Evolutionary conservation across 2,797 vertebrate genomes (phyloP).

Genomic region (Oreortyx pictus): DNA sequence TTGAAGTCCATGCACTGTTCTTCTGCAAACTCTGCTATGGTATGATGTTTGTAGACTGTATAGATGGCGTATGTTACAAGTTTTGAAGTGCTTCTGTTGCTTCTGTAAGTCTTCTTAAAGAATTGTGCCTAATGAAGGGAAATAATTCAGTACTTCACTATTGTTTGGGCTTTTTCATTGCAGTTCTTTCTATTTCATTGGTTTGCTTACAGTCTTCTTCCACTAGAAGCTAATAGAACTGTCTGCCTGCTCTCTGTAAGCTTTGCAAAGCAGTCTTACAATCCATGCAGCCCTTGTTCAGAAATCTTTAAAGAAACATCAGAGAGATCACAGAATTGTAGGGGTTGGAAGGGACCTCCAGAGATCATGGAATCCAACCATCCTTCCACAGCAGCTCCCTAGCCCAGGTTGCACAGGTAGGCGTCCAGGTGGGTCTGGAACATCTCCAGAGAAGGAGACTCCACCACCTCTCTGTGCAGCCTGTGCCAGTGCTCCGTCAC

Average conservation of each 20-base stretch:
- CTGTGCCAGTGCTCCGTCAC: too few relatives aligned
- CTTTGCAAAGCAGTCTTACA: background rate
- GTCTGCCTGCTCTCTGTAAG: background rate
- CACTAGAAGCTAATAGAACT: background rate
- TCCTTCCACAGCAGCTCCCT: too few relatives aligned
- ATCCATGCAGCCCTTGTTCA: background rate
- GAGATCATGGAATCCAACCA: too few relatives aligned
- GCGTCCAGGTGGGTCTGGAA: too few relatives aligned
- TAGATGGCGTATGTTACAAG: background rate
- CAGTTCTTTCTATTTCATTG: background rate
- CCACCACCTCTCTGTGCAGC: too few relatives aligned
- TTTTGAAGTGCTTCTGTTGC: background rate
- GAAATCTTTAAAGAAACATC: background rate
- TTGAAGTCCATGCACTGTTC: background rate
- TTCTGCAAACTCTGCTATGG: too few relatives aligned
- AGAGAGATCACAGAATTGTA: background rate
- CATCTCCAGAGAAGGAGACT: too few relatives aligned
- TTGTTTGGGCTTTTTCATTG: background rate
- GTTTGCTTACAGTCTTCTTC: background rate
- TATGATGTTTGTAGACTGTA: background rate
- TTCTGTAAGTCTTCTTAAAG: background rate
- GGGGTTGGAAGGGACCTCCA: too few relatives aligned
- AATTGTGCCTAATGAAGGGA: background rate
- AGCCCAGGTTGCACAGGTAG: too few relatives aligned
- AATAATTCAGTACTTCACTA: background rate